Conservation (phyloP, 2,888 invertebrate genomes). For the Dascillus cervinus region DNA sequence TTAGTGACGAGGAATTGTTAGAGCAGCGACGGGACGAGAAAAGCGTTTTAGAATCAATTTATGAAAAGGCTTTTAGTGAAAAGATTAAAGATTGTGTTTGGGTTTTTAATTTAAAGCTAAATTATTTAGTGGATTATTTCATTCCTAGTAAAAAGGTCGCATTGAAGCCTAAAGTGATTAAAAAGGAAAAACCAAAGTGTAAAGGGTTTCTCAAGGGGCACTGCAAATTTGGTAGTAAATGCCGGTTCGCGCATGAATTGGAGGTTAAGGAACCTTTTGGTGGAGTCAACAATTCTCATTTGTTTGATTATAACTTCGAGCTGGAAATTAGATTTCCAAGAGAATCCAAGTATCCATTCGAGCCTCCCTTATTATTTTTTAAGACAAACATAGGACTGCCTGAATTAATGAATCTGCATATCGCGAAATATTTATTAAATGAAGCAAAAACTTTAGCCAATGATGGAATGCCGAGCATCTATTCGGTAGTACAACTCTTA, state of each 20-base stretch:
- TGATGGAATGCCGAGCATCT: constrained; percentile 66
- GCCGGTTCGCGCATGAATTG: constrained; percentile 63
- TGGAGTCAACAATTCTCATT: constrained; percentile 28
- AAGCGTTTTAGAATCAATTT: constrained; percentile 69
- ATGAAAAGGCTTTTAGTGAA: constrained; percentile 59
- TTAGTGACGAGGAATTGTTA: constrained; percentile 47
- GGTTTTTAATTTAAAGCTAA: constrained; percentile 59
- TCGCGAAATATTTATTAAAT: constrained; percentile 58
- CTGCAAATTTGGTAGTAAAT: constrained; percentile 67
- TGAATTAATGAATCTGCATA: constrained; percentile 54
- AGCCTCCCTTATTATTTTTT: constrained; percentile 64
- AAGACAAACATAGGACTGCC: constrained; percentile 59
- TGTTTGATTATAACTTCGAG: constrained; percentile 48
- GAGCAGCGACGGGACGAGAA: constrained; percentile 66
- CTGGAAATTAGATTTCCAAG: constrained; percentile 69
- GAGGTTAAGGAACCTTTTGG: constrained; percentile 35
- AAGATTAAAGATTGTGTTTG: constrained; percentile 63
- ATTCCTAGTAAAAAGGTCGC: constrained; percentile 40
- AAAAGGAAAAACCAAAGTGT: constrained; percentile 53
- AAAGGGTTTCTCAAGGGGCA: constrained; percentile 57
- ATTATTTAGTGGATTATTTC: constrained; percentile 51
- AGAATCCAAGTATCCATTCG: constrained; percentile 64
- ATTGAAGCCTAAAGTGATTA: constrained; percentile 34
- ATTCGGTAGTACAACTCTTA: constrained; percentile 61
- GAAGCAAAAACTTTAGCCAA: constrained; percentile 58